Evolutionary conservation across 1,140 invertebrate species (phyloP).

Genomic region (Drosophila rhopaloa): DNA sequence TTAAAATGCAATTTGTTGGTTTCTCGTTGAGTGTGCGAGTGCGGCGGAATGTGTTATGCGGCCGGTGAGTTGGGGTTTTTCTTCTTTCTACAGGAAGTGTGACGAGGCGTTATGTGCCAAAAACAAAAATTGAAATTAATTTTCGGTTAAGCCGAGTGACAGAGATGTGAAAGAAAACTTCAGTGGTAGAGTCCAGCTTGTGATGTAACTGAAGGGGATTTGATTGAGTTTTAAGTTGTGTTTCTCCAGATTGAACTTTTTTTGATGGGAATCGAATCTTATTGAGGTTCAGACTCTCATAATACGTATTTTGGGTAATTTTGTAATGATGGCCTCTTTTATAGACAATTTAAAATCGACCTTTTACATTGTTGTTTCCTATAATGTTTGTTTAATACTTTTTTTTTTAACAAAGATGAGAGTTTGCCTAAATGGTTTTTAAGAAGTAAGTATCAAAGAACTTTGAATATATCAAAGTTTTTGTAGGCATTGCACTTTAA

Average conservation of each 20-base stretch:
- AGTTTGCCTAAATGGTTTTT: no score
- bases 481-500: no score
- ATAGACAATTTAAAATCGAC: no score
- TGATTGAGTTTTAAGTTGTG: slow-evolving; percentile 3
- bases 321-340: no score
- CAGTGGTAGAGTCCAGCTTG: not conserved
- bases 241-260: not conserved
- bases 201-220: slow-evolving; percentile 6
- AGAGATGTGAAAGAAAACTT: slow-evolving; percentile 19
- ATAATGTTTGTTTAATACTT: no score
- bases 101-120: slow-evolving; percentile 27
- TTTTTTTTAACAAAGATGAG: no score
- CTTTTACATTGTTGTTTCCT: no score
- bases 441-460: no score
- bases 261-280: not conserved
- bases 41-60: slow-evolving; percentile 35
- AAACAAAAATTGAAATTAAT: slow-evolving; percentile 38
- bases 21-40: slow-evolving; percentile 25
- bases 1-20: slow-evolving; percentile 79
- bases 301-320: no score
- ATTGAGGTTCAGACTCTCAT: no score
- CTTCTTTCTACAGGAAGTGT: slow-evolving; percentile 38
- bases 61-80: slow-evolving; percentile 35
- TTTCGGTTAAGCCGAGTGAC: slow-evolving; percentile 33
- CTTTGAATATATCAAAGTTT: no score